phyloP scores from a whole-genome alignment of 2,113 vertebrate genomes.

The Grus americana region DNA sequence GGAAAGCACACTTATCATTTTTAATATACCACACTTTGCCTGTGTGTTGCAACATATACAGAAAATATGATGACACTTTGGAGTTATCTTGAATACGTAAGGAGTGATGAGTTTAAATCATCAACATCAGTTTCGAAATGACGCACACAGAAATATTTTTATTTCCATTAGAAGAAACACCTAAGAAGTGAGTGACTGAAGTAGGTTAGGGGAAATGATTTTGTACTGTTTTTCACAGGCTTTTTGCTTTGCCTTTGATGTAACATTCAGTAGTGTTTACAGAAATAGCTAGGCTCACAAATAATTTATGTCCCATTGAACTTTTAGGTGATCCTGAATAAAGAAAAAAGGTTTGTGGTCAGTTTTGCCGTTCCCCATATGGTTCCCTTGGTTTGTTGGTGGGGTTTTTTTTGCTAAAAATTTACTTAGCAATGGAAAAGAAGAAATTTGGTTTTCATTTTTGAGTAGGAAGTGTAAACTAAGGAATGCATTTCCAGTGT shows the following conservation, averaged over 20 bases:
- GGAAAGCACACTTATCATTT: background rate
- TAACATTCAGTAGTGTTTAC: conserved; percentile 32
- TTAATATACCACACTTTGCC: background rate
- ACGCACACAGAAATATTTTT: conserved; percentile 8
- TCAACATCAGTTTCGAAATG: background rate
- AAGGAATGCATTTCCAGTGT: background rate
- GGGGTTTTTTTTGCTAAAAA: background rate
- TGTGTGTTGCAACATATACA: background rate
- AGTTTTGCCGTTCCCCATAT: background rate
- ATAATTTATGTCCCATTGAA: conserved; percentile 47
- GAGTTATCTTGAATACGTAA: background rate
- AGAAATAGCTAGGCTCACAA: conserved; percentile 42
- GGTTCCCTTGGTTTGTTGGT: background rate
- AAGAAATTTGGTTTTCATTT: background rate
- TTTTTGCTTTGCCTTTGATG: conserved; percentile 55
- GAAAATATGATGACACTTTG: background rate
- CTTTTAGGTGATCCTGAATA: background rate
- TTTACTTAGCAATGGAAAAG: background rate
- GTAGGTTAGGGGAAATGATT: conserved; percentile 12
- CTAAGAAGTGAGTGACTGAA: conserved; percentile 30
- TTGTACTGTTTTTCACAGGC: background rate
- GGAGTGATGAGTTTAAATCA: background rate
- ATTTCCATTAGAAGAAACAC: conserved; percentile 3
- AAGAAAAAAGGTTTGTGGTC: background rate
- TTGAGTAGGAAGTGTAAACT: background rate